Evolutionary conservation across 2,797 vertebrate species (phyloP), one percentile per base, ranked within the genome.

Genomic region (Xenentodon cancila): DNA sequence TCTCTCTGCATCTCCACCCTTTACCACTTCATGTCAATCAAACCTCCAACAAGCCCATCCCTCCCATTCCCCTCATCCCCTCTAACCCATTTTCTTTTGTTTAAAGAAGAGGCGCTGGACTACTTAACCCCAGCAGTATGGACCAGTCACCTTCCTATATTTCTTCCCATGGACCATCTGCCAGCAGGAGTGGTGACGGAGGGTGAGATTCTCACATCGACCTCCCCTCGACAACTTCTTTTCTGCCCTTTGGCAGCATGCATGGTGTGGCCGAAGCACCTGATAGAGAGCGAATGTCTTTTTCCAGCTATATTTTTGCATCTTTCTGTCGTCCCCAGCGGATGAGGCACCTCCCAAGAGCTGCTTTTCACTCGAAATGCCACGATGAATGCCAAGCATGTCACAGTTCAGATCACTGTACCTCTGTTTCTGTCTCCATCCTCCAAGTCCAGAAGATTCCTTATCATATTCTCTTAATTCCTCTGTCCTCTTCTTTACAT

Each of bases 121-220:
- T 90, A 91, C 89, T 82, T 93, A 89, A 89, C 89, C 82, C 90
- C 89, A 76, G 87, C 89, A 84, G 84, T 90, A 86, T 95, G 93
- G 93, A 92, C 87, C 89, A 91, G 90, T 88, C 92, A 92, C 81
- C 91, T 91, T 59, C 89, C 93, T 86, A 53, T 94, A 25, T 95
- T 92, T 88, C 87, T 48, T 67, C 88, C 93, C 21, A 68, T 65
- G 94, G 95, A 94, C 78, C 93, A 80, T 82, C 92, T 76, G 68
- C 88, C 92, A 60, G 86, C 92, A 55, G 91, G 85, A 83, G 77
- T 80, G 54, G 91, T 89, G 73, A 85, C 79, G 64, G 91, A 94
- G 95, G 95, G 93, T 96, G 95, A 97, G 95, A 89, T 37, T 80
- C 75, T 60, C 83, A 66, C 16, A 77, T 77, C 70, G 13, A 52